Base-by-base conservation (phyloP, 2,113 vertebrate genomes). In the Hyperopisus bebe region DNA sequence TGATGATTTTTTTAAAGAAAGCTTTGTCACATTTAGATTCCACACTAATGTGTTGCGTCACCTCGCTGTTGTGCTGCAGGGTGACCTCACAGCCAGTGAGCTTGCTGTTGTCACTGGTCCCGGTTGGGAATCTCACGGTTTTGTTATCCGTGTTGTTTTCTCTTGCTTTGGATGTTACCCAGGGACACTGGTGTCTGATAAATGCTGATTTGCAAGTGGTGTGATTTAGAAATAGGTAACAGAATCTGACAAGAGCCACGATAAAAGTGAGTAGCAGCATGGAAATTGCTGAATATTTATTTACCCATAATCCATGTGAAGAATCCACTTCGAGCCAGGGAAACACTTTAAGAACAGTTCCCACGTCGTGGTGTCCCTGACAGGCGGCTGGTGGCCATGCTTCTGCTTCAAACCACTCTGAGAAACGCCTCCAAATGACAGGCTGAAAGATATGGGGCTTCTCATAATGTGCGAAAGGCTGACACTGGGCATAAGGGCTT, bases 401-500 rank as follows among this genome's bases (percentile, higher is more conserved):
- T n/a, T 66, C 8, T 27, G 24, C 3, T 62, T 27, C 58, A 62
- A 24, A 58, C 6, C 5, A 2, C 55, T 62, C 24, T 9, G 1
- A 70, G 10, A 70, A 70, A 1, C 3, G 1, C 10, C n/a, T 70
- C 6, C 31, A 35, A 6, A 39, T 39, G 70, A 6, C 35, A 35
- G 70, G 27, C 15, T 15, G 31, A 19, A 77, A 77, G 31, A 39
- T 39, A 2, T 39, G 31, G 70, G 11, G 11, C 13, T 77, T 77
- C 19, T 39, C 13, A 35, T 39, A 77, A 5, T 42, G n/a, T 42
- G 74, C 5, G 2, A 15, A 19, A 39, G 4, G 15, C 9, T 35
- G 31, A 77, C 17, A 42, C 74, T 17, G 31, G 19, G 8, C 39
- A 24, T 84, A 84, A 46, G 87, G 47, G 48, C 46, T 24, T 94